Percentiles rank a stretch among this genome's conserved stretches.
phyloP scores from a whole-genome alignment of 1,140 invertebrate species.

The Goniozus legneri region DNA sequence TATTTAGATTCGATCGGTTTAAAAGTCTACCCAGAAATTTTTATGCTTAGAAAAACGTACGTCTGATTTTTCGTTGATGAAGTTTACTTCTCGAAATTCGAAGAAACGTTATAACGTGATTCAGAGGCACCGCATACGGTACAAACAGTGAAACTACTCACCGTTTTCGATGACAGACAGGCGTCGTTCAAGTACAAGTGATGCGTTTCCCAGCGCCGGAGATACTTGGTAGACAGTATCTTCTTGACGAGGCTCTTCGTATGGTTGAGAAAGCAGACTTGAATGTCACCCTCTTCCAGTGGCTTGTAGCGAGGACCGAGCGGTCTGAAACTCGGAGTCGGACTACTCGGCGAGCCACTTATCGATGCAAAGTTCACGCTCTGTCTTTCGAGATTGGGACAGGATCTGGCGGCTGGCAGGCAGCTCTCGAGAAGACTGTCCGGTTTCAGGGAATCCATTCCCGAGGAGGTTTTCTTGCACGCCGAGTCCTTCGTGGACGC shows the following conservation, averaged over 20 bases:
- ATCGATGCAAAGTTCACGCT: constrained; percentile 40
- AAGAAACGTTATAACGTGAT: too few species aligned
- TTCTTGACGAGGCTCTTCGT: constrained; percentile 77
- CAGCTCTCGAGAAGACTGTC: constrained; percentile 48
- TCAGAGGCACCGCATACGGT: too few species aligned
- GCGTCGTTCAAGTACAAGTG: constrained; percentile 68
- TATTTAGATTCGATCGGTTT: too few species aligned
- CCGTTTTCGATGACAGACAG: constrained; percentile 73
- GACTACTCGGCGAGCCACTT: constrained; percentile 44
- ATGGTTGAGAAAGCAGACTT: constrained; percentile 77
- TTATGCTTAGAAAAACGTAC: too few species aligned
- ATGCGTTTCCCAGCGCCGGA: constrained; percentile 78
- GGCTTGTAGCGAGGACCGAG: constrained; percentile 72
- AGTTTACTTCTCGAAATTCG: too few species aligned
- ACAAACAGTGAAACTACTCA: constrained; percentile 56
- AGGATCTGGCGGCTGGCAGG: constrained; percentile 54
- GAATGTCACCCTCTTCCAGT: constrained; percentile 71
- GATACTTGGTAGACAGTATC: constrained; percentile 76
- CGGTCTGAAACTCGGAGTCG: constrained; percentile 52
- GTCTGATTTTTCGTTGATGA: too few species aligned
- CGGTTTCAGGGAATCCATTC: constrained; percentile 47
- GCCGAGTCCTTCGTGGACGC: too few species aligned
- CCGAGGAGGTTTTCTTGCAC: constrained; percentile 35
- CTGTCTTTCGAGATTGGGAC: constrained; percentile 47
- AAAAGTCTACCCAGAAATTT: too few species aligned